These are phyloP conservation scores for Leptinotarsa haldemani DNA, from an alignment of 2,888 invertebrate genomes.

Conservation along the genomic window DNA sequence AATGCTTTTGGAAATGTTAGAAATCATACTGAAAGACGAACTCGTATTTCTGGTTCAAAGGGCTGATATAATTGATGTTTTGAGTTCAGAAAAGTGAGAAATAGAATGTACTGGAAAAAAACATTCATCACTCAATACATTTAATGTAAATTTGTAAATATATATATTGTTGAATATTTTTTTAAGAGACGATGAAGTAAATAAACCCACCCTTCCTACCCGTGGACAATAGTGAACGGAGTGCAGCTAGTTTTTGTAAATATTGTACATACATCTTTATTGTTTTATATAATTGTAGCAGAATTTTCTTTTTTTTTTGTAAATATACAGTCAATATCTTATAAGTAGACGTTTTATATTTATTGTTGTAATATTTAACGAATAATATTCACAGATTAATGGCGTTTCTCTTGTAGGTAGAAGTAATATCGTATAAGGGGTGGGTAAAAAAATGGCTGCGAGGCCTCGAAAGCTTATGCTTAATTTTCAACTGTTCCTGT, in stretches of 20 bases:
- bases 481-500: slow-evolving; percentile 9
- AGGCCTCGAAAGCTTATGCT: neutral
- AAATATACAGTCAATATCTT: slow-evolving; percentile 38
- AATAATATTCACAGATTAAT: slow-evolving; percentile 20
- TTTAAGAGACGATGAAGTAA: neutral
- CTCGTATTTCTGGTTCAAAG: neutral
- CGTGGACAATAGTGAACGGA: neutral
- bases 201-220: neutral
- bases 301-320: slow-evolving; percentile 32
- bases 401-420: slow-evolving; percentile 16
- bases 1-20: too few relatives aligned
- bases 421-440: slow-evolving; percentile 13
- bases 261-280: slow-evolving; percentile 38
- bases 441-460: neutral
- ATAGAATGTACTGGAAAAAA: neutral
- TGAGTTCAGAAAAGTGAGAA: neutral
- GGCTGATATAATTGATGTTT: too few relatives aligned
- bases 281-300: slow-evolving; percentile 27
- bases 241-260: slow-evolving; percentile 39
- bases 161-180: slow-evolving; percentile 12
- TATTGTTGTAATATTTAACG: slow-evolving; percentile 26
- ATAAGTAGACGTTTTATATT: slow-evolving; percentile 37
- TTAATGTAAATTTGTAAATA: neutral
- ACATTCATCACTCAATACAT: neutral
- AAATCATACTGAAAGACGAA: neutral